These are phyloP conservation scores for Orius laevigatus DNA, from an alignment of 1,140 invertebrate species.

Conservation along the genomic window DNA sequence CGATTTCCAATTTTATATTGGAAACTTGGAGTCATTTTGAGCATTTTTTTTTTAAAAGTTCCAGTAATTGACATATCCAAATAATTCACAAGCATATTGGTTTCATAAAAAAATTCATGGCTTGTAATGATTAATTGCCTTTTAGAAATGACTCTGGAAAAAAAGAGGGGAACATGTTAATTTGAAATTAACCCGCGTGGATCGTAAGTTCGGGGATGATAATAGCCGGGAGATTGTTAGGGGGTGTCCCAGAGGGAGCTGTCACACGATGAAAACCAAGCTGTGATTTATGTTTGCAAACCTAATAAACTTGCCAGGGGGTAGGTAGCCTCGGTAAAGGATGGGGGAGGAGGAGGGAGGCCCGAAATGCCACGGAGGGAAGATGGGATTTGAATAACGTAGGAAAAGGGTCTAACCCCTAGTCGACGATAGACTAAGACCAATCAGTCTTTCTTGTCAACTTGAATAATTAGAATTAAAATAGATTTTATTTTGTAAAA, in stretches of 20 bases:
- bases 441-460: conserved; percentile 3
- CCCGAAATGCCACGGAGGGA: conserved; percentile 4
- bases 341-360: too few species aligned
- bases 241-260: neutral
- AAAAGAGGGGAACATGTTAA: too few species aligned
- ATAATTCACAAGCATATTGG: too few species aligned
- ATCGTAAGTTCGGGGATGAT: neutral
- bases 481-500: neutral
- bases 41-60: too few species aligned
- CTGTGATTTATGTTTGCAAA: conserved; percentile 12
- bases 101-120: too few species aligned
- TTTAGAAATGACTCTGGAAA: too few species aligned
- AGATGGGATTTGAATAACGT: conserved; percentile 9
- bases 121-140: too few species aligned
- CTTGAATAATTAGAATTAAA: neutral
- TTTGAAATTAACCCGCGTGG: too few species aligned
- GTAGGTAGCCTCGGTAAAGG: too few species aligned
- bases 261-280: conserved; percentile 10
- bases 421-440: neutral
- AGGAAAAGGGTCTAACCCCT: neutral
- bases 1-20: too few species aligned
- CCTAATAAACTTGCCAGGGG: conserved; percentile 5
- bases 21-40: too few species aligned
- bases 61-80: too few species aligned
- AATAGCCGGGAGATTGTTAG: neutral